Base-by-base conservation (phyloP, 2,797 vertebrate genomes). In the Amblyraja radiata region DNA sequence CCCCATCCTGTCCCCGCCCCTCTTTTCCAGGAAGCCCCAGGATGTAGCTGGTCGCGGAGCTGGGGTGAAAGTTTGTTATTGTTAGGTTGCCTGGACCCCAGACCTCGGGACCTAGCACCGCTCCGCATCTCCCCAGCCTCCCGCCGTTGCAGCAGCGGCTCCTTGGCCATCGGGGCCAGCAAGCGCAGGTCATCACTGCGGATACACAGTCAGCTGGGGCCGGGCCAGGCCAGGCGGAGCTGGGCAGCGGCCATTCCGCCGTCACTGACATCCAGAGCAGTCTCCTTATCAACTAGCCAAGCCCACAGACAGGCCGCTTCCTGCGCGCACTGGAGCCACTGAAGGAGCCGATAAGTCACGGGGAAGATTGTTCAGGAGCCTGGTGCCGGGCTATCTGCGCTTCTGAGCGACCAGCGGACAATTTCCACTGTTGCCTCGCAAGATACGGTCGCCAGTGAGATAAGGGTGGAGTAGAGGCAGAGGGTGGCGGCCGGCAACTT, bases 211-310 rank as follows among this genome's bases (percentile, higher is more conserved):
- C 46, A 54, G 46, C 46, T 54, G 46, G 46, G 46, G 46, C 46
- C 46, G 2, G 46, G 46, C 46, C 46, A 54, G 46, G 46, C 46
- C 4, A 54, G 46, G 46, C 46, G 46, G 46, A 54, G 46, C 46
- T 54, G 46, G 46, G 71, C 71, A 23, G 18, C 18, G 21, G 95
- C 94, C 95, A 96, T 95, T 93, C 93, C 94, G 95, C 96, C 94
- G 95, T 94, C 14, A 95, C 95, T 11, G 94, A 94, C 96, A 95
- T 94, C 94, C 94, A 94, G 71, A 94, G 94, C 95, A 95, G 96
- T 93, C 94, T 96, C 94, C 96, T 98, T 98, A 98, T 98, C 98
- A 97, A 97, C 96, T 96, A 97, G 96, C 96, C 96, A 96, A 96
- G 96, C 95, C 95, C 96, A 96, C 96, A 97, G 97, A 97, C 96